Evolutionary conservation across 2,797 vertebrate species (phyloP).

Genomic region (Spinus pinus): DNA sequence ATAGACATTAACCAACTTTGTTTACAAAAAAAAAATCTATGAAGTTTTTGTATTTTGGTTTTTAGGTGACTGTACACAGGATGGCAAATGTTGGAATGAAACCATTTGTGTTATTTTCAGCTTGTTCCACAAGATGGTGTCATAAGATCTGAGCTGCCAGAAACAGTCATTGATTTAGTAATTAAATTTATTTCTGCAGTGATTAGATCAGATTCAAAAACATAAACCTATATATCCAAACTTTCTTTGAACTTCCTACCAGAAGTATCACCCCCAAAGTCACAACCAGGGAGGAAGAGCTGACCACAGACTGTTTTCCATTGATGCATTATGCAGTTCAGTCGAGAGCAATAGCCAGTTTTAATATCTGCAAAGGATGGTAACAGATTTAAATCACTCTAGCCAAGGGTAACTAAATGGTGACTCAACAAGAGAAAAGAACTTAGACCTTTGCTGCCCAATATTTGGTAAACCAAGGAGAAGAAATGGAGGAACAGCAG

Average conservation of each 20-base stretch:
- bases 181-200: background rate
- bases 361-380: background rate
- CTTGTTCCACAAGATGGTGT: slow-evolving; percentile 77
- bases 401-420: background rate
- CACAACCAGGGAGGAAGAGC: background rate
- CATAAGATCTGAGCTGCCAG: slow-evolving; percentile 15
- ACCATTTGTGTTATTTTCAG: background rate
- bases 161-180: background rate
- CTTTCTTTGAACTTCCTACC: background rate
- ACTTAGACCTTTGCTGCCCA: background rate
- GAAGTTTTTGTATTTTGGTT: background rate
- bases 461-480: background rate
- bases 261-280: background rate
- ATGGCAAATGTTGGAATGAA: background rate
- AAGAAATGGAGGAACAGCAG: background rate
- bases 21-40: background rate
- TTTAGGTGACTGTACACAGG: background rate
- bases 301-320: background rate
- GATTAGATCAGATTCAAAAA: background rate
- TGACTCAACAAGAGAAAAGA: background rate
- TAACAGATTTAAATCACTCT: background rate
- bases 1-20: background rate
- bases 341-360: background rate
- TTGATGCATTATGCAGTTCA: background rate
- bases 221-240: slow-evolving; percentile 4